These are phyloP conservation scores for Callinectes sapidus DNA, from an alignment of 2,888 invertebrate genomes.

Conservation along the genomic window DNA sequence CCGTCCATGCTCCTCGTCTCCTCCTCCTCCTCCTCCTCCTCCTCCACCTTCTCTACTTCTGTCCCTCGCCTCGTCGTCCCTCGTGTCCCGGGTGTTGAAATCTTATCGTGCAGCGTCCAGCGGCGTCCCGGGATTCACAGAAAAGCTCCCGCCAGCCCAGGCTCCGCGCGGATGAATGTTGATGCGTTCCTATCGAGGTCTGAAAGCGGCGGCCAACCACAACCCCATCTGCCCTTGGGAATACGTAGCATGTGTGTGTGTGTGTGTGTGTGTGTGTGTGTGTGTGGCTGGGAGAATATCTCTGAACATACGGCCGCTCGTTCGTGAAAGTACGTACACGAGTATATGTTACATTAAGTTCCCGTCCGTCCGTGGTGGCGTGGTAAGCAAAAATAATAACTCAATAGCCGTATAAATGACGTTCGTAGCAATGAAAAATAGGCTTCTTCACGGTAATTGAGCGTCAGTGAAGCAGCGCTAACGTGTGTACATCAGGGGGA, in stretches of 20 bases:
- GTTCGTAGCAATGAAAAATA: not conserved
- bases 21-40: not conserved
- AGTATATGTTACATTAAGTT: not conserved
- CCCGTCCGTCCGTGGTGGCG: not conserved
- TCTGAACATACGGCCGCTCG: no score
- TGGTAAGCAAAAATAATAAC: not conserved
- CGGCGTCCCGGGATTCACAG: not conserved
- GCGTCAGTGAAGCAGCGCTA: not conserved
- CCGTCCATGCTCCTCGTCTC: not conserved
- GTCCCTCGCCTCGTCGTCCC: not conserved
- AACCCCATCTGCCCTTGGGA: not conserved
- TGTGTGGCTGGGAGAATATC: not conserved
- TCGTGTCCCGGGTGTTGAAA: not conserved
- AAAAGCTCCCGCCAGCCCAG: not conserved
- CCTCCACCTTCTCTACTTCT: not conserved
- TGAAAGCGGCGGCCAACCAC: not conserved
- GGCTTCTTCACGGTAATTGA: not conserved
- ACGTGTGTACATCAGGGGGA: not conserved
- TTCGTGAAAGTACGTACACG: no score
- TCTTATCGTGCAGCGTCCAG: not conserved
- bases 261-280: conserved; percentile 1
- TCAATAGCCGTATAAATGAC: not conserved
- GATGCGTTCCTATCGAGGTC: not conserved
- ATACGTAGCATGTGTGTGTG: not conserved
- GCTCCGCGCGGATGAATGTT: not conserved